Percentiles rank a stretch among this genome's conserved stretches.
These are phyloP conservation scores for Phrynocephalus guinanensis DNA, from an alignment of 2,797 vertebrate species.

Conservation along the genomic window DNA sequence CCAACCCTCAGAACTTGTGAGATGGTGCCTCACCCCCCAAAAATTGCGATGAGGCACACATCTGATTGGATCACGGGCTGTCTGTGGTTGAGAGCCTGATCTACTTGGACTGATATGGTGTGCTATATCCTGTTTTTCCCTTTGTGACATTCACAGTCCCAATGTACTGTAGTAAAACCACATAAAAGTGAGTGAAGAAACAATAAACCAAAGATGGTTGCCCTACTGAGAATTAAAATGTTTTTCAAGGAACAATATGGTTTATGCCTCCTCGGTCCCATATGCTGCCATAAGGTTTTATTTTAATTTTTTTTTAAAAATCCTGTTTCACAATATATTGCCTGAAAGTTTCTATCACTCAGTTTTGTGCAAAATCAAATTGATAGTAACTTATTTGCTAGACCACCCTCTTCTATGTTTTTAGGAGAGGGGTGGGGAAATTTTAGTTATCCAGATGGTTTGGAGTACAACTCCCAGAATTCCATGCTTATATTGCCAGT, in stretches of 20 bases:
- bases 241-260: background rate
- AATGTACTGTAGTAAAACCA: background rate
- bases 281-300: background rate
- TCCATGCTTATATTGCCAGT: too few relatives aligned
- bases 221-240: background rate
- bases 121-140: slow-evolving; percentile 45
- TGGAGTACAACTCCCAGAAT: too few relatives aligned
- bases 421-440: too few relatives aligned
- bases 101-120: slow-evolving; percentile 40
- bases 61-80: too few relatives aligned
- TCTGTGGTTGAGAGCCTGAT: too few relatives aligned
- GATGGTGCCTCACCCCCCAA: too few relatives aligned
- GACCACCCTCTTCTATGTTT: background rate
- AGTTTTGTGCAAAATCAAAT: background rate
- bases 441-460: too few relatives aligned
- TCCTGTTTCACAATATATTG: background rate
- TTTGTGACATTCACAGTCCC: slow-evolving; percentile 37
- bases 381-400: background rate
- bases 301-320: background rate
- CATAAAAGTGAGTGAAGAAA: background rate
- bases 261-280: background rate
- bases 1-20: too few relatives aligned
- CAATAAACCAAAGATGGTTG: background rate
- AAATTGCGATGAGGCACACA: too few relatives aligned
- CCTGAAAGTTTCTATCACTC: background rate